A percentile compares a stretch with the other conserved stretches of the same genome.
Evolutionary conservation across 1,140 invertebrate genomes (phyloP).

Genomic region (Lasioglossum baleicum): DNA sequence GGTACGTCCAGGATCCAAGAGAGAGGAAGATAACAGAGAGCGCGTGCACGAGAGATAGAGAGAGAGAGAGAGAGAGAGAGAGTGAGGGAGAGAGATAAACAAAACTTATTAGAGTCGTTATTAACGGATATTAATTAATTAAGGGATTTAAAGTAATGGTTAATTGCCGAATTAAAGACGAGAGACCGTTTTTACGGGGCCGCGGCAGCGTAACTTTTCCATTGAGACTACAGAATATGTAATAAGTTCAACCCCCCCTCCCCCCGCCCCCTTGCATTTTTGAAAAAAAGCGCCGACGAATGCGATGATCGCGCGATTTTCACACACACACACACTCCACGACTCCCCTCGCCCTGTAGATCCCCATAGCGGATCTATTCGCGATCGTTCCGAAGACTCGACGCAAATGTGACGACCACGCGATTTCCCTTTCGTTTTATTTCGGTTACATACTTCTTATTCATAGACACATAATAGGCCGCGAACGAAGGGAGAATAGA

Average conservation of each 20-base stretch:
- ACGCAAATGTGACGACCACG: slow-evolving; percentile 50
- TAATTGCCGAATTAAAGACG: slow-evolving; percentile 55
- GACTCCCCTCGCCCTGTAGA: too few species aligned
- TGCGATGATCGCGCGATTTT: slow-evolving; percentile 9
- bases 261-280: slow-evolving; percentile 26
- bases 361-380: too few species aligned
- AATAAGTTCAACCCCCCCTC: slow-evolving; percentile 9
- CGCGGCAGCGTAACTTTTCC: background rate
- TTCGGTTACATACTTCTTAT: background rate
- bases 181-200: slow-evolving; percentile 11
- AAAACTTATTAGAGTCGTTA: slow-evolving; percentile 71
- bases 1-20: slow-evolving; percentile 49
- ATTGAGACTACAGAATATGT: background rate
- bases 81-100: slow-evolving; percentile 22
- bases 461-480: slow-evolving; percentile 12
- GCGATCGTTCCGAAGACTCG: background rate
- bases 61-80: too few species aligned
- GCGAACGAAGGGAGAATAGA: background rate
- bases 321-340: too few species aligned
- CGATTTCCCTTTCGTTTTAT: background rate
- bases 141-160: slow-evolving; percentile 61
- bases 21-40: slow-evolving; percentile 9
- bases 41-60: too few species aligned
- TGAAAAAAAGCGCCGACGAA: background rate
- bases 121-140: slow-evolving; percentile 70